Evolutionary conservation across 2,888 invertebrate species (phyloP), one percentile per base, ranked within the genome.

Genomic region (Rhagonycha fulva): DNA sequence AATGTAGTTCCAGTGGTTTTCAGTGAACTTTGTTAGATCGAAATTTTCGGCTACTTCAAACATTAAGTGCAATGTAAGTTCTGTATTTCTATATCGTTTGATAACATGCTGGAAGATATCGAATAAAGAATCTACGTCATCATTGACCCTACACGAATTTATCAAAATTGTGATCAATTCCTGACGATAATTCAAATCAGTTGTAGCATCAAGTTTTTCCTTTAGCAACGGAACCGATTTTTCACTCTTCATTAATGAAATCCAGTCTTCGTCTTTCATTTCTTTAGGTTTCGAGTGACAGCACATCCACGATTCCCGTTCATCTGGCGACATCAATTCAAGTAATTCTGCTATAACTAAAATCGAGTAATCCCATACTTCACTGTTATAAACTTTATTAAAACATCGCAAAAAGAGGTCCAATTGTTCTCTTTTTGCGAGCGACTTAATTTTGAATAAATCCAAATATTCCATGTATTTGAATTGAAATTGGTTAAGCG

Each of bases 61-160:
- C 24, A 23, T 66, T 24, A 24, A 10, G 11, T 9, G 7, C 2
- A 24, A 14, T 10, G 26, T 9, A 2, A 62, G n/a, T 10, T 68
- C 9, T 61, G 47, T 28, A 23, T 60, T 61, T 0, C 1, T 14
- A 63, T 74, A 70, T 9, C 23, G 7, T n/a, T 14, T 47, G 9
- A 24, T 23, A 24, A 71, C 10, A 68, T 75, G 68, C 9, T 70
- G 61, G 2, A 61, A 68, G 12, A 68, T 63, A 19, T 74, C 62
- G 12, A 28, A 9, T 9, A 76, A 47, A 11, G 73, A 68, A 7
- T 24, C 14, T 4, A 28, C 26, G 28, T 76, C 76, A 10, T 68
- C 10, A 62, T 76, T 76, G 14, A 76, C n/a, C 19, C 62, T 60
- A 28, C 76, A 76, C 7, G 76, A 74, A 19, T 62, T 10, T 5